Conservation (phyloP, 2,888 invertebrate species). For the Sinohyriopsis cumingii region DNA sequence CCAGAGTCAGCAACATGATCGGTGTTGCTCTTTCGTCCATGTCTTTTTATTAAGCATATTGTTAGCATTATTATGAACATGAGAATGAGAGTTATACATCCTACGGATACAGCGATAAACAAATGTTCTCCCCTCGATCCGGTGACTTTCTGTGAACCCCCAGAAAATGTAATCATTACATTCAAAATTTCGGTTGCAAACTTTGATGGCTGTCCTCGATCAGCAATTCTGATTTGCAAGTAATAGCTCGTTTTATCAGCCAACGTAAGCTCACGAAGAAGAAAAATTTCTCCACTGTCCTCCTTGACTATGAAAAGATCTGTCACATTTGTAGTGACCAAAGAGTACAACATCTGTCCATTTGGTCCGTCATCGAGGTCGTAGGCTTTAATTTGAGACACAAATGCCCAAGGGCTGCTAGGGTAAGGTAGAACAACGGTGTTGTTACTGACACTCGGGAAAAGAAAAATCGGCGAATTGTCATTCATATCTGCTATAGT, state of each 20-base stretch:
- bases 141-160: conserved; percentile 5
- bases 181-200: conserved; percentile 33
- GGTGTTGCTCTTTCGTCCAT: conserved; percentile 17
- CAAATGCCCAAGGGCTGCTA: conserved; percentile 24
- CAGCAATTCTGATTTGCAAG: conserved; percentile 35
- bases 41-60: conserved; percentile 37
- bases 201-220: conserved; percentile 39
- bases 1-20: conserved; percentile 14
- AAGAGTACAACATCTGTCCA: conserved; percentile 37
- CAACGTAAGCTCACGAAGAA: conserved; percentile 23
- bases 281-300: conserved; percentile 37
- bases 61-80: conserved; percentile 43
- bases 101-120: conserved; percentile 37
- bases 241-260: conserved; percentile 34
- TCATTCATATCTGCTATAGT: conserved; percentile 50
- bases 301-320: conserved; percentile 36
- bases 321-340: conserved; percentile 26
- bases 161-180: conserved; percentile 31
- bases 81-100: conserved; percentile 42
- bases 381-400: conserved; percentile 36
- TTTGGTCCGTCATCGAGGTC: conserved; percentile 42
- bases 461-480: conserved; percentile 52
- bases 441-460: conserved; percentile 52
- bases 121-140: conserved; percentile 34
- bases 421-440: conserved; percentile 45